phyloP scores from a whole-genome alignment of 2,113 vertebrate genomes.

The Sebastes fasciatus region DNA sequence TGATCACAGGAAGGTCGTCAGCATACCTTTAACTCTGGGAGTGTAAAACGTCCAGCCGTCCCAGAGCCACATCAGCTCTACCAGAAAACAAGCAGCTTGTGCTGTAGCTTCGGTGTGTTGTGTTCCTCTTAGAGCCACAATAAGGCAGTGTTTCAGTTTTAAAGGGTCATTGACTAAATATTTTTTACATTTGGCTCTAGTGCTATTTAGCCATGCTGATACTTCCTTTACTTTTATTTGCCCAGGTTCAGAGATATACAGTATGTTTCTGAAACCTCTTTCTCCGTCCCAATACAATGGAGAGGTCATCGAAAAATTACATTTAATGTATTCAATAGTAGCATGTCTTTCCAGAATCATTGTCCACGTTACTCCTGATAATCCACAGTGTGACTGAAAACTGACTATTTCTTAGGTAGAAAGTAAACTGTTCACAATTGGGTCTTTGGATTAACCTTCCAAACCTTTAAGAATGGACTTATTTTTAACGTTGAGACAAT shows the following conservation, averaged over 20 bases:
- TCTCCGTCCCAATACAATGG: too few relatives aligned
- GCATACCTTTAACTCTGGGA: slow-evolving; percentile 12
- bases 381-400: too few relatives aligned
- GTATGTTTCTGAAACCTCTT: too few relatives aligned
- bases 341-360: not conserved
- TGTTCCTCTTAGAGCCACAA: not conserved
- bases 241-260: too few relatives aligned
- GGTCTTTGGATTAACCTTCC: not conserved
- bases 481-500: too few relatives aligned
- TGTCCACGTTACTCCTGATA: not conserved
- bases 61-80: not conserved
- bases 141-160: not conserved
- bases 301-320: too few relatives aligned
- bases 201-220: too few relatives aligned
- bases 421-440: not conserved
- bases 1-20: slow-evolving; percentile 13
- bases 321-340: too few relatives aligned
- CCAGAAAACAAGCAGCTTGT: not conserved
- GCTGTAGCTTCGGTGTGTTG: not conserved
- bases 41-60: not conserved
- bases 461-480: not conserved
- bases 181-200: too few relatives aligned
- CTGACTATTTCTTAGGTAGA: not conserved
- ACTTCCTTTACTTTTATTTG: too few relatives aligned
- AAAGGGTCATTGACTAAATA: not conserved